These are phyloP conservation scores for Cerceris ruficornis DNA, from an alignment of 2,888 invertebrate species.

Conservation along the genomic window DNA sequence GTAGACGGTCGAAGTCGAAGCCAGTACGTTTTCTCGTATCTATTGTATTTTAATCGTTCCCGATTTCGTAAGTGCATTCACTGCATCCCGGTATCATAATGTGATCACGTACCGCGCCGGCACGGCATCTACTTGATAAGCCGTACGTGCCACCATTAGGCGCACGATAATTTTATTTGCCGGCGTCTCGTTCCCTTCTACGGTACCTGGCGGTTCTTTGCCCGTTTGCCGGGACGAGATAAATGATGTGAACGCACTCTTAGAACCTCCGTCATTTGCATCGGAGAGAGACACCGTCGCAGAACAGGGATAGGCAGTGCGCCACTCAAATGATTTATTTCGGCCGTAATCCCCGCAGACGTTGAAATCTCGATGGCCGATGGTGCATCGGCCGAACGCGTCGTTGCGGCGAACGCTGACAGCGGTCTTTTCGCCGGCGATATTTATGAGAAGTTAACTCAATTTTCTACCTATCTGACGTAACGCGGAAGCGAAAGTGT, in stretches of 20 bases:
- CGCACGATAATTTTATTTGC: conserved; percentile 65
- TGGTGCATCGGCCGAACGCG: conserved; percentile 18
- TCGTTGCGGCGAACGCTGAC: conserved; percentile 45
- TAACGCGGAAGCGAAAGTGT: conserved; percentile 55
- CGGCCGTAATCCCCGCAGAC: conserved; percentile 49
- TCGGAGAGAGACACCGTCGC: conserved; percentile 43
- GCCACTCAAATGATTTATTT: conserved; percentile 58
- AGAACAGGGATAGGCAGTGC: not conserved
- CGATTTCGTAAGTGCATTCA: conserved; percentile 61
- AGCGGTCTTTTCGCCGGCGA: conserved; percentile 26
- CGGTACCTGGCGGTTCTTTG: conserved; percentile 46
- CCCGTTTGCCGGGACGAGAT: conserved; percentile 49
- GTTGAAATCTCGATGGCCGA: conserved; percentile 42
- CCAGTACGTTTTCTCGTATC: conserved; percentile 8
- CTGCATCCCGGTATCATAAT: conserved; percentile 46
- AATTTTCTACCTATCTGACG: conserved; percentile 50
- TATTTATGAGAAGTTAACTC: conserved; percentile 57
- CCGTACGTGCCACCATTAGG: conserved; percentile 70
- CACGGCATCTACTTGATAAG: conserved; percentile 66
- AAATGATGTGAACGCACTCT: conserved; percentile 64
- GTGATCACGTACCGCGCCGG: conserved; percentile 51
- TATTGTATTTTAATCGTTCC: conserved; percentile 63
- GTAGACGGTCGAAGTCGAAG: not conserved
- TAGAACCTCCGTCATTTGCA: conserved; percentile 59
- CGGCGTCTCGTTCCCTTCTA: conserved; percentile 25